Conservation (phyloP, 2,797 vertebrate species). For the Rhodeus uyekii region DNA sequence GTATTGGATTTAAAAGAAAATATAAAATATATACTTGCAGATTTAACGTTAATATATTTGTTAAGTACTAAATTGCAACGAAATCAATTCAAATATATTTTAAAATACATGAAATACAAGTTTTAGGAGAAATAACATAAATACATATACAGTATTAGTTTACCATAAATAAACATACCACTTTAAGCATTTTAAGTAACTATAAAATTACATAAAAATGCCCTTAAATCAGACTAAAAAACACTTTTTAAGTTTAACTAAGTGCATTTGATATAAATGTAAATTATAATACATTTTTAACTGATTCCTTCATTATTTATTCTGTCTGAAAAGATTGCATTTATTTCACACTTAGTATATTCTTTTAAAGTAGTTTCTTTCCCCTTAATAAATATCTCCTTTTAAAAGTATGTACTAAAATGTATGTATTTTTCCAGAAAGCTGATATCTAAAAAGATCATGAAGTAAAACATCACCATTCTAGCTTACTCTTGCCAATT, state of each 20-base stretch:
- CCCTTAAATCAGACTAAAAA: background rate
- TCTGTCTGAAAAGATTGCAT: background rate
- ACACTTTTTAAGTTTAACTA: background rate
- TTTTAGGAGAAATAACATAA: background rate
- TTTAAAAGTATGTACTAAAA: background rate
- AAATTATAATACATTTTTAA: background rate
- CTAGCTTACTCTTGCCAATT: background rate
- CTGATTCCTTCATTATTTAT: background rate
- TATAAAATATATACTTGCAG: fast-evolving
- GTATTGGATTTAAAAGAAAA: background rate
- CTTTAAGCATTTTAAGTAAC: background rate
- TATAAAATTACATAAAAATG: background rate
- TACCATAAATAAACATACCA: background rate
- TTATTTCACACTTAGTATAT: background rate
- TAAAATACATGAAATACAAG: background rate
- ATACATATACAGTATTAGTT: background rate
- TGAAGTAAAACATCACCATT: background rate
- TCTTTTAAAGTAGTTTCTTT: background rate
- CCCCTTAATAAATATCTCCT: too few species aligned
- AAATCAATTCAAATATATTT: background rate
- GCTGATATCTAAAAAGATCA: background rate
- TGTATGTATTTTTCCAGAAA: background rate
- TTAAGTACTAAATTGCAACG: background rate
- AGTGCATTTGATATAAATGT: background rate
- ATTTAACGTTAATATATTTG: background rate